Percentiles rank a stretch among this genome's conserved stretches.
Evolutionary conservation across 2,113 vertebrate genomes (phyloP).

Genomic region (Phoxinus phoxinus): DNA sequence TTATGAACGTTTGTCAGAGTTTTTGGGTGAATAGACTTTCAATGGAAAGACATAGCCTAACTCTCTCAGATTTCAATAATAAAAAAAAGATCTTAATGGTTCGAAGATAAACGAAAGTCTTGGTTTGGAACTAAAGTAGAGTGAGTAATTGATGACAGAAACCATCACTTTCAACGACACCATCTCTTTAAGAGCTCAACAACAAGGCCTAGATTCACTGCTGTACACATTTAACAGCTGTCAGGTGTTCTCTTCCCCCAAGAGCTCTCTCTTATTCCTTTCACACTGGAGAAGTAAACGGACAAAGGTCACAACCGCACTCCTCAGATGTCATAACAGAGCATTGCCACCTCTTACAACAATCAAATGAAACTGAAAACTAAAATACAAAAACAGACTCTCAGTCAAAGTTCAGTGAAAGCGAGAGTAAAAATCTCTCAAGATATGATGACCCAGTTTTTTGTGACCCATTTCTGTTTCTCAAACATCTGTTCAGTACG

Average conservation of each 20-base stretch:
- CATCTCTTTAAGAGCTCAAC: not conserved
- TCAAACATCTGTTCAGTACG: not conserved
- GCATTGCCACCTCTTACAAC: not conserved
- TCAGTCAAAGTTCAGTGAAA: not conserved
- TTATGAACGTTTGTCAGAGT: too few relatives aligned
- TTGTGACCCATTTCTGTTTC: not conserved
- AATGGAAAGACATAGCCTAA: too few relatives aligned
- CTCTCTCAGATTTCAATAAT: too few relatives aligned
- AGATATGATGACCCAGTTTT: not conserved
- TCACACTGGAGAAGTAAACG: not conserved
- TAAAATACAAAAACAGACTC: not conserved
- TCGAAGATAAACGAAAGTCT: too few relatives aligned
- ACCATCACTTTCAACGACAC: too few relatives aligned
- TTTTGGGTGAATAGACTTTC: too few relatives aligned
- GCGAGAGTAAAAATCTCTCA: slow-evolving; percentile 1
- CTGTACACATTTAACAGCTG: not conserved
- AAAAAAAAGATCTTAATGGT: too few relatives aligned
- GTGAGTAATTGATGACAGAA: too few relatives aligned
- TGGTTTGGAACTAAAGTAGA: too few relatives aligned
- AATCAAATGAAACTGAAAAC: not conserved
- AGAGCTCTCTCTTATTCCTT: not conserved
- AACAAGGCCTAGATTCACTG: not conserved
- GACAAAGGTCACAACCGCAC: not conserved
- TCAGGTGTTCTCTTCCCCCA: not conserved
- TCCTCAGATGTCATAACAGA: not conserved